Evolutionary conservation across 2,888 invertebrate genomes (phyloP).

Genomic region (Lysandra coridon): DNA sequence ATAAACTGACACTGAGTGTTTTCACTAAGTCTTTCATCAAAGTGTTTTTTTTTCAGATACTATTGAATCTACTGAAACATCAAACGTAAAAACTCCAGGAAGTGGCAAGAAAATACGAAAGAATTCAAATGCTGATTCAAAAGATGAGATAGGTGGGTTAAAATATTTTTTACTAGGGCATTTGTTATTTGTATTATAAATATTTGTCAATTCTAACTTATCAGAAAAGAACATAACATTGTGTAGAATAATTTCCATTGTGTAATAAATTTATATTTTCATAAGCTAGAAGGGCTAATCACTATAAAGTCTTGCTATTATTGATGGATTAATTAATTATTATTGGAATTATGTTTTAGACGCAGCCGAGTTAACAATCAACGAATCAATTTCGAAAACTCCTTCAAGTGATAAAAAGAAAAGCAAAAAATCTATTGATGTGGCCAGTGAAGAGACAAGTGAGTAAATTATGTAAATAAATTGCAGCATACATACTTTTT

Average conservation of each 20-base stretch:
- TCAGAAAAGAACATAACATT: neutral
- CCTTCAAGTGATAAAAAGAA: constrained; percentile 35
- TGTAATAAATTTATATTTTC: neutral
- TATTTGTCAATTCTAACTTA: neutral
- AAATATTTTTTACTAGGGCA: neutral
- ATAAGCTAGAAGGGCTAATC: neutral
- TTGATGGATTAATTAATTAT: neutral
- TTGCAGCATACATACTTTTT: no score
- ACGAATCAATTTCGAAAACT: constrained; percentile 33
- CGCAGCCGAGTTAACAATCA: constrained; percentile 31
- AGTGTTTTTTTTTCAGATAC: neutral
- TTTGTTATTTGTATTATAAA: no score
- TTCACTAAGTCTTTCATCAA: neutral
- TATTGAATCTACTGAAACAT: neutral
- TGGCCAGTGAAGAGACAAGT: neutral
- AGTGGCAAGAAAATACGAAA: constrained; percentile 40
- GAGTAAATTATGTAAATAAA: neutral
- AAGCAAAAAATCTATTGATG: neutral
- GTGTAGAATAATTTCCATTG: no score
- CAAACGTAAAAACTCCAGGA: constrained; percentile 35
- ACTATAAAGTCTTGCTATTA: neutral
- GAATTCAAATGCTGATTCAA: neutral
- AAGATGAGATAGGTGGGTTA: constrained; percentile 5
- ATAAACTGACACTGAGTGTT: no score
- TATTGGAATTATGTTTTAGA: neutral